phyloP scores from a whole-genome alignment of 2,113 vertebrate species.

The Cettia cetti region DNA sequence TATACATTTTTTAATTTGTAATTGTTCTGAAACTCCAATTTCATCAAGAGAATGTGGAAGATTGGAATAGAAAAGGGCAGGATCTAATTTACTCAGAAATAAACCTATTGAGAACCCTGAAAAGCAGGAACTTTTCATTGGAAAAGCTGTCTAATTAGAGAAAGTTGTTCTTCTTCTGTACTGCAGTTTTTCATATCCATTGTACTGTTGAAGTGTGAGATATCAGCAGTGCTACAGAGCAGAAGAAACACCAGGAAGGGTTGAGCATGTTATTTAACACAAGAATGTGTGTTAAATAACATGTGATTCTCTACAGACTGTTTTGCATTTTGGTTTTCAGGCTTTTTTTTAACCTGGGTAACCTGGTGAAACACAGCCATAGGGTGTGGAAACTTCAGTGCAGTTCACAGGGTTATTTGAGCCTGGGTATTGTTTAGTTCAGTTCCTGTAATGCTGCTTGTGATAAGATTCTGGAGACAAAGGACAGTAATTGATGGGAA shows the following conservation, averaged over 20 bases:
- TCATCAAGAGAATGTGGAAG: background rate
- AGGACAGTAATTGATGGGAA: constrained; percentile 87
- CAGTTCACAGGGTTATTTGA: constrained; percentile 81
- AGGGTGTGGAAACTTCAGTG: constrained; percentile 89
- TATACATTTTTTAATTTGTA: background rate
- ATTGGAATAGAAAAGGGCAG: background rate
- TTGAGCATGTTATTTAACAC: background rate
- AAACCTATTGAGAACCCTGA: background rate
- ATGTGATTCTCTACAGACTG: background rate
- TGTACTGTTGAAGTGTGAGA: background rate
- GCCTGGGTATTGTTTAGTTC: constrained; percentile 85
- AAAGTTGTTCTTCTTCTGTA: background rate
- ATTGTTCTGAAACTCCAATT: background rate
- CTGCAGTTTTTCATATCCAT: background rate
- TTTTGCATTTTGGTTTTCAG: background rate
- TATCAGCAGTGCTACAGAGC: background rate
- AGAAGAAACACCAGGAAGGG: background rate
- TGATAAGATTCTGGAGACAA: constrained; percentile 92
- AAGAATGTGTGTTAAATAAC: background rate
- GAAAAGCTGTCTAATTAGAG: background rate
- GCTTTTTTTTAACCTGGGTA: constrained; percentile 50
- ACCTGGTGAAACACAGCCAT: constrained; percentile 71
- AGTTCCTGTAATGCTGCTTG: constrained; percentile 89
- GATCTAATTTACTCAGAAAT: constrained; percentile 7
- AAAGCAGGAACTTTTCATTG: background rate